These are phyloP conservation scores for Eurois occulta DNA, from an alignment of 2,888 invertebrate species.

Conservation along the genomic window DNA sequence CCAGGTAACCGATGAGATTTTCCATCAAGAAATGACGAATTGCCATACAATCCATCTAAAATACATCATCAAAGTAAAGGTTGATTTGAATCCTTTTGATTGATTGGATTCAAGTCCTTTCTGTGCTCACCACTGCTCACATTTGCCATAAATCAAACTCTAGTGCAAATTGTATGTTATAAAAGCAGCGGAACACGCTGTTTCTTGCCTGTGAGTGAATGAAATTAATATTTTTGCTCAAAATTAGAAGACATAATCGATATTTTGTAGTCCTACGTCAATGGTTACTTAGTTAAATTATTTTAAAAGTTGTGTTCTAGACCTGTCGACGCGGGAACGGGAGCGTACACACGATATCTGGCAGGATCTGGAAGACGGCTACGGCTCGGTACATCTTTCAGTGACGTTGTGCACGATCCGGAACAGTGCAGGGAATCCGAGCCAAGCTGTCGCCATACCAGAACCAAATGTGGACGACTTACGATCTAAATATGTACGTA, in stretches of 20 bases:
- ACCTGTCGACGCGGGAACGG: constrained; percentile 78
- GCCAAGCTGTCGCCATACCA: not conserved
- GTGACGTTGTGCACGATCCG: constrained; percentile 81
- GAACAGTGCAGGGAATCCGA: constrained; percentile 34
- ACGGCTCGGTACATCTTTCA: constrained; percentile 81
- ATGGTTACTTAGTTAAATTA: constrained; percentile 54
- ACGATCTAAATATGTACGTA: constrained; percentile 75
- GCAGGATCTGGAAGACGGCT: constrained; percentile 82
- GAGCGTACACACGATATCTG: constrained; percentile 85
- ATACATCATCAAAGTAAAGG: too few relatives aligned
- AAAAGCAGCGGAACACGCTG: too few relatives aligned
- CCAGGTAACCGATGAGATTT: not conserved
- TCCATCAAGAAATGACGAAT: not conserved
- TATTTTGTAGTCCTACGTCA: not conserved
- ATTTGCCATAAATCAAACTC: not conserved
- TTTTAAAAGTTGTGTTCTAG: constrained; percentile 80
- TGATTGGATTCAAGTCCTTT: not conserved
- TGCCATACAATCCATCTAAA: not conserved
- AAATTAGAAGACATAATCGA: not conserved
- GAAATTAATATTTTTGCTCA: not conserved
- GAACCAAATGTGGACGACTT: constrained; percentile 56
- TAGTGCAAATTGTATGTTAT: not conserved
- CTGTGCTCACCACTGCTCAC: not conserved
- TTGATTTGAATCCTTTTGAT: too few relatives aligned
- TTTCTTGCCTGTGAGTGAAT: not conserved